Percentiles rank a stretch among this genome's conserved stretches.
phyloP scores from a whole-genome alignment of 2,797 vertebrate genomes.

The Lemur catta region DNA sequence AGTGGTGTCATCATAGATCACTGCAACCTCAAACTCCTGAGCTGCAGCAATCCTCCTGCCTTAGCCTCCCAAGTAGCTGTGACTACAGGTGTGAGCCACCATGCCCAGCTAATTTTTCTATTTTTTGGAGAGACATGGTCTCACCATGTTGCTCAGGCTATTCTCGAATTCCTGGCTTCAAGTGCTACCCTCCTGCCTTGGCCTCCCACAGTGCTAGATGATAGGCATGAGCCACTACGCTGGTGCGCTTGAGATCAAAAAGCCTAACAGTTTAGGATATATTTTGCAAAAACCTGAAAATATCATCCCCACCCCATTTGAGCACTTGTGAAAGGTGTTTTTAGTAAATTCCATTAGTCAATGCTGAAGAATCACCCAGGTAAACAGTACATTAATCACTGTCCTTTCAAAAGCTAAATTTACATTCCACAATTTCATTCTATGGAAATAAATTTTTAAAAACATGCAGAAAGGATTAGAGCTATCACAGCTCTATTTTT shows the following conservation, averaged over 20 bases:
- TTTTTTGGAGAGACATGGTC: too few species aligned
- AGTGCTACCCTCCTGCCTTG: too few species aligned
- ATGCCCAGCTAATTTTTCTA: too few species aligned
- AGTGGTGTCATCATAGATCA: neutral
- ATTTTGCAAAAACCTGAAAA: slow-evolving; percentile 40
- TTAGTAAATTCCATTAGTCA: slow-evolving; percentile 13
- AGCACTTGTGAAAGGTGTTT: slow-evolving; percentile 5
- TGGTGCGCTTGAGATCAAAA: neutral
- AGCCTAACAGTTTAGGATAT: neutral
- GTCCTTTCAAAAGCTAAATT: slow-evolving; percentile 30
- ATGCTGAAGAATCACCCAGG: slow-evolving; percentile 18
- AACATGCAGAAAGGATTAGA: slow-evolving; percentile 4
- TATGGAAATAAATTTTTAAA: slow-evolving; percentile 22
- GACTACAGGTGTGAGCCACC: too few species aligned
- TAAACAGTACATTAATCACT: slow-evolving; percentile 15
- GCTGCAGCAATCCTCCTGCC: too few species aligned
- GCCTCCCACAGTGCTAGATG: too few species aligned
- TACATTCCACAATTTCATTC: slow-evolving; percentile 2
- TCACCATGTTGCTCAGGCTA: too few species aligned
- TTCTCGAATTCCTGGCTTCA: too few species aligned
- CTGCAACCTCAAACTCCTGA: neutral
- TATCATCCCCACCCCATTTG: neutral
- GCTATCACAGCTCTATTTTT: slow-evolving; percentile 38
- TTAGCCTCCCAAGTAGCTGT: too few species aligned
- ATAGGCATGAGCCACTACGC: too few species aligned